Base-by-base conservation (phyloP, 1,140 invertebrate species). In the Lineus longissimus region DNA sequence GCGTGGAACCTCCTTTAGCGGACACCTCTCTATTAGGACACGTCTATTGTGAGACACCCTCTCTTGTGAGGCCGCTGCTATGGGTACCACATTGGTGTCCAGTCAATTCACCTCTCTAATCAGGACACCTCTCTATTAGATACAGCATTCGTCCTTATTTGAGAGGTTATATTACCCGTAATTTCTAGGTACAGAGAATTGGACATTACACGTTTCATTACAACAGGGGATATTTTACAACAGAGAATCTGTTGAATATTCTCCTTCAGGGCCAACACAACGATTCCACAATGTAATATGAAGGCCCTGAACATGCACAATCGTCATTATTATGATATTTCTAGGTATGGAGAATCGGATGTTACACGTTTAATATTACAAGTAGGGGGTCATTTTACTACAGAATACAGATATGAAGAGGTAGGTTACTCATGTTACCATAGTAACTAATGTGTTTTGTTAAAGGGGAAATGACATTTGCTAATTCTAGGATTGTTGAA, bases 301-400 rank as follows among this genome's bases (percentile, higher is more conserved):
- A 19, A 13, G 11, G 40, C 19, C 19, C 11, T 43, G 11, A 11
- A 43, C 11, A 43, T 11, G 19, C 19, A 19, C 19, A 13, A 43
- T 13, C 19, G 11, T 43, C 19, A 47, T 69, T 29, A 55, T 6
- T 62, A 22, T 43, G n/a, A 27, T 60, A 23, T 55, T 59, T 43
- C 1, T 0, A 77, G 88, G 54, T 88, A 89, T 73, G 87, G 88
- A 4, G 87, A 88, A 66, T 85, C 88, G 55, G 86, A 87, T 30
- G 86, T 90, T 81, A 87, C 88, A 19, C 82, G 84, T 66, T 84
- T 91, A 6, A 51, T 51, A 7, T 51, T 51, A 27, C n/a, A 6
- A n/a, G 25, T 27, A n/a, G 19, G 6, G 47, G 6, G 86, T 89
- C 2, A 51, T 51, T 51, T 51, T 51, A 51, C 47, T 6, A 51